Base-by-base conservation (phyloP, 1,140 invertebrate species). In the Heliothis virescens region DNA sequence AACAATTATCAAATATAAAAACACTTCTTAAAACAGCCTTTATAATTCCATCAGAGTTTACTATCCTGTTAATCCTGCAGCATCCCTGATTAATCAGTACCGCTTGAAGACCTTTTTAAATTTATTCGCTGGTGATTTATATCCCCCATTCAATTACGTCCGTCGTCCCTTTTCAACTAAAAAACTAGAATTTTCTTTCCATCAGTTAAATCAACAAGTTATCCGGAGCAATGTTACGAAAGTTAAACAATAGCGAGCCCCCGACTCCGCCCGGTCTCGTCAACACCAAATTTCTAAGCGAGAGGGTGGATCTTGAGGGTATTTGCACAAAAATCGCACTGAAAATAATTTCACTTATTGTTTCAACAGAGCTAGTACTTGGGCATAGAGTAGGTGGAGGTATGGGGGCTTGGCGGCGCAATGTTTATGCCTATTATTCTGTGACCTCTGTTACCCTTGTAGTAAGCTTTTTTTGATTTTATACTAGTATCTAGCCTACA, bases 331-430 rank as follows among this genome's bases (percentile, higher is more conserved):
- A 85, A 83, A 82, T 82, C 57, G 65, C 52, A 34, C 29, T 34
- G 77, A 83, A 83, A 81, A 83, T 84, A 82, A 84, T 83, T 83
- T 83, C 67, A 83, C 82, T 83, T 80, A 80, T 75, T 80, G 79
- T 80, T 75, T 62, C 41, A 75, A 41, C n/a, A 16, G 63, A 18
- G 41, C 34, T 67, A 26, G 34, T 74, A 57, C 72, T 67, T 71
- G 21, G 59, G 11, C 79, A 71, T 21, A 76, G 72, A 80, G 34
- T 75, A 63, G 34, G 12, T 50, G 26, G 29, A 59, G 41, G 77
- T 52, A 71, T 67, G 53, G 12, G 41, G 41, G 53, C 71, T 60
- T 16, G 7, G 60, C 3, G 2, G n/a, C 3, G 15, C 0, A 4
- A 9, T 9, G 15, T 53, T 65, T 65, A 9, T 63, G 59, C 74